Conservation (phyloP, 2,113 vertebrate species). For the Podocnemis expansa region DNA sequence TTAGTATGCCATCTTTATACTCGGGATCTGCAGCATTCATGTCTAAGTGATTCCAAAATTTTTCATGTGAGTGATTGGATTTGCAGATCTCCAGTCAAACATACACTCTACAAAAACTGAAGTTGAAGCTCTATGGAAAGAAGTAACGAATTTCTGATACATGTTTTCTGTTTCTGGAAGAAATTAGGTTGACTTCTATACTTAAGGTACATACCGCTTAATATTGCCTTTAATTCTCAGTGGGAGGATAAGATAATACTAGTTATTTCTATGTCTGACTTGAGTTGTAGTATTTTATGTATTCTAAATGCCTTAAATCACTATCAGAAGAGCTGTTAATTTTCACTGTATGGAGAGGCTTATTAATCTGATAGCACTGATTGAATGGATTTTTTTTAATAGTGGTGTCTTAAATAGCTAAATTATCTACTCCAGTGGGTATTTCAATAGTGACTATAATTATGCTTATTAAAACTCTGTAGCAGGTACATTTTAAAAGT, state of each 20-base stretch:
- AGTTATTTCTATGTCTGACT: fast-evolving
- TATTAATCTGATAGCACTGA: not conserved
- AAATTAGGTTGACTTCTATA: not conserved
- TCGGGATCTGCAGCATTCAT: not conserved
- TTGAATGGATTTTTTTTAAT: not conserved
- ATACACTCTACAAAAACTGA: fast-evolving
- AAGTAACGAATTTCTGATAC: not conserved
- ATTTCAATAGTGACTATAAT: not conserved
- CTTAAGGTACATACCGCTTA: not conserved
- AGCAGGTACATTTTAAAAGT: not conserved
- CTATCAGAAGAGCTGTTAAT: not conserved
- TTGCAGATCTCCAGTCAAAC: not conserved
- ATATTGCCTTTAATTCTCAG: not conserved
- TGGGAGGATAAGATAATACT: not conserved
- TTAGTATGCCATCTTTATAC: not conserved
- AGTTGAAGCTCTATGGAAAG: not conserved
- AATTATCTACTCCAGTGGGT: not conserved
- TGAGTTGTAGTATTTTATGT: fast-evolving
- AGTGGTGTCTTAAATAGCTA: not conserved
- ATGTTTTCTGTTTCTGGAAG: not conserved
- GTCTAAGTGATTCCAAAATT: not conserved
- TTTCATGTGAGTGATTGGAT: not conserved
- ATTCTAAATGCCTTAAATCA: not conserved
- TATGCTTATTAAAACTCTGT: not conserved
- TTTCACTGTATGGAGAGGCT: not conserved